These are phyloP conservation scores for Pantherophis alleghaniensis DNA, from an alignment of 2,797 vertebrate genomes.

Conservation along the genomic window DNA sequence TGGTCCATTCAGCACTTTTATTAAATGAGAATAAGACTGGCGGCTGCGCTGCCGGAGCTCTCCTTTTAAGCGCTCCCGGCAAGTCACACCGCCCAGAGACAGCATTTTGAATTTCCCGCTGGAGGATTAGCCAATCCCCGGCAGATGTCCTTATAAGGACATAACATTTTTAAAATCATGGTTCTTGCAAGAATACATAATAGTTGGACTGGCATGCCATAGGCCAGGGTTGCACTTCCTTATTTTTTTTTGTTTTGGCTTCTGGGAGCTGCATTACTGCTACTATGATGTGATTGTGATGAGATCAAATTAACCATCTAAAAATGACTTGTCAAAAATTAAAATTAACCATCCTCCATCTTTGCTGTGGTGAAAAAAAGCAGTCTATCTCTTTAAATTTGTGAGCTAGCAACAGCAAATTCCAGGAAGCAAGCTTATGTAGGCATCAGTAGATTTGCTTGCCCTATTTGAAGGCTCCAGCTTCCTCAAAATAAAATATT, in stretches of 20 bases:
- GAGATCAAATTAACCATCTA: background rate
- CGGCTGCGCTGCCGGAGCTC: too few relatives aligned
- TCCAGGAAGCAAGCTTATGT: constrained; percentile 30
- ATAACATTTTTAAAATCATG: background rate
- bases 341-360: background rate
- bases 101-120: too few relatives aligned
- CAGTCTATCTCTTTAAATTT: constrained; percentile 21
- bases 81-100: too few relatives aligned
- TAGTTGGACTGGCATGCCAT: background rate
- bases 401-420: constrained; percentile 33
- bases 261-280: background rate
- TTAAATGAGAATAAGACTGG: too few relatives aligned
- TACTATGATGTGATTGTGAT: background rate
- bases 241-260: background rate
- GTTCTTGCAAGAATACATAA: background rate
- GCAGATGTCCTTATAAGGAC: too few relatives aligned
- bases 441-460: constrained; percentile 28
- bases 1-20: too few relatives aligned
- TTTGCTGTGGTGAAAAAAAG: constrained; percentile 4
- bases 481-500: constrained; percentile 60
- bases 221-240: background rate
- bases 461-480: constrained; percentile 37
- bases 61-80: too few relatives aligned
- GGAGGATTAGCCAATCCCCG: too few relatives aligned
- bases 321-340: background rate